Percentiles rank a stretch among this genome's conserved stretches.
phyloP scores from a whole-genome alignment of 2,888 invertebrate genomes.

The Laothoe populi region DNA sequence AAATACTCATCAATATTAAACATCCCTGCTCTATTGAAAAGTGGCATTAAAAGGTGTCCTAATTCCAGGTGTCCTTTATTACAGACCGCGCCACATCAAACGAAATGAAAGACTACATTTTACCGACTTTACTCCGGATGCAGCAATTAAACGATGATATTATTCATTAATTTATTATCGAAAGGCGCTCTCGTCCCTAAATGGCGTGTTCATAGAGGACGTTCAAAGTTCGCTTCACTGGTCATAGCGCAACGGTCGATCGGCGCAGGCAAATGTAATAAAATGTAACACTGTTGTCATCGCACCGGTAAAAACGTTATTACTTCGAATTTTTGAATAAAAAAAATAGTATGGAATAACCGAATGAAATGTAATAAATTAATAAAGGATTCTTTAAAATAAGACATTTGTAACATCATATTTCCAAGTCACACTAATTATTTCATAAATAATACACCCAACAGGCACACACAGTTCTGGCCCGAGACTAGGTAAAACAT shows the following conservation, averaged over 20 bases:
- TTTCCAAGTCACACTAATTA: too few species aligned
- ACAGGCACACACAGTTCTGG: too few species aligned
- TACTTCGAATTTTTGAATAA: too few species aligned
- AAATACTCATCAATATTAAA: neutral
- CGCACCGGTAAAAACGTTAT: too few species aligned
- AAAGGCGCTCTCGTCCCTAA: slow-evolving; percentile 49
- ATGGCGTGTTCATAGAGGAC: slow-evolving; percentile 44
- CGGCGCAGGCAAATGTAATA: slow-evolving; percentile 45
- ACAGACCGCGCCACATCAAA: slow-evolving; percentile 58
- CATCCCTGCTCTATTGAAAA: neutral
- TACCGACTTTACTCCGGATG: slow-evolving; percentile 62
- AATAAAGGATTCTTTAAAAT: too few species aligned
- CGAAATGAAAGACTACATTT: slow-evolving; percentile 53
- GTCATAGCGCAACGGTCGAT: slow-evolving; percentile 43
- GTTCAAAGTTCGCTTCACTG: slow-evolving; percentile 44
- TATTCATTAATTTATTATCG: slow-evolving; percentile 72
- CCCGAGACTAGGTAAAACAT: too few species aligned
- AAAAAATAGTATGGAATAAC: too few species aligned
- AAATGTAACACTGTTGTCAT: slow-evolving; percentile 52
- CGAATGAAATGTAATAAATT: too few species aligned
- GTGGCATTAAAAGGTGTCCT: slow-evolving; percentile 49
- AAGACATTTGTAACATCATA: too few species aligned
- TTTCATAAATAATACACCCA: too few species aligned
- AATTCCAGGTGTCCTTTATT: slow-evolving; percentile 61
- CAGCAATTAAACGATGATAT: slow-evolving; percentile 74